phyloP scores from a whole-genome alignment of 2,113 vertebrate genomes.

The Lepisosteus osseus region DNA sequence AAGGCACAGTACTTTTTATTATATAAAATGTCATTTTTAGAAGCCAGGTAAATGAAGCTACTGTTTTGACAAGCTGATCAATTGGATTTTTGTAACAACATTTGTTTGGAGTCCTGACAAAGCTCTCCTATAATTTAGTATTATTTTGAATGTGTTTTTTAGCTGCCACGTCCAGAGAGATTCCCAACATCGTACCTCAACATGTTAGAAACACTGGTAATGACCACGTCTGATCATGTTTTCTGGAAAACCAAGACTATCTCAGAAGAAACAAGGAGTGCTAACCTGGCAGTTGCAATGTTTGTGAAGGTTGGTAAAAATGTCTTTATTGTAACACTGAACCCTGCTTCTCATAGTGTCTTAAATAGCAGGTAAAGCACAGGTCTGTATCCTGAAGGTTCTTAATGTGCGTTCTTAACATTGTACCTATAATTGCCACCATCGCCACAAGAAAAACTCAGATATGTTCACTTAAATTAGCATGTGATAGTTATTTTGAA shows the following conservation, averaged over 20 bases:
- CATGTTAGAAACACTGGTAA: conserved; percentile 82
- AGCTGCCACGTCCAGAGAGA: conserved; percentile 81
- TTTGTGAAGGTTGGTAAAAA: conserved; percentile 83
- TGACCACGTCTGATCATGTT: conserved; percentile 85
- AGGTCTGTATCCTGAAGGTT: no score
- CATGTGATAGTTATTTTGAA: no score
- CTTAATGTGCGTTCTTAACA: no score
- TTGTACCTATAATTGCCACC: no score
- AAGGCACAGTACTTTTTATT: neutral
- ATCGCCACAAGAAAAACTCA: no score
- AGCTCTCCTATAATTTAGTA: no score
- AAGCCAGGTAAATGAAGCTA: neutral
- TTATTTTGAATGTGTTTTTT: conserved; percentile 12
- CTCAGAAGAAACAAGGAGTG: conserved; percentile 83
- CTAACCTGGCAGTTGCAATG: conserved; percentile 81
- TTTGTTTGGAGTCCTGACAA: no score
- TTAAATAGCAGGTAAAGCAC: no score
- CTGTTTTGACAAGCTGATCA: no score
- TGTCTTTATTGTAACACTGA: neutral
- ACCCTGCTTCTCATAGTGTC: no score
- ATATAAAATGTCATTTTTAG: neutral
- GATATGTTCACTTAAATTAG: no score
- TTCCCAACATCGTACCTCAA: conserved; percentile 86
- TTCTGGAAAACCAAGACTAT: conserved; percentile 86
- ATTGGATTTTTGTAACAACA: no score